Percentiles rank a stretch among this genome's conserved stretches.
These are phyloP conservation scores for Archilochus colubris DNA, from an alignment of 2,113 vertebrate genomes.

Conservation along the genomic window DNA sequence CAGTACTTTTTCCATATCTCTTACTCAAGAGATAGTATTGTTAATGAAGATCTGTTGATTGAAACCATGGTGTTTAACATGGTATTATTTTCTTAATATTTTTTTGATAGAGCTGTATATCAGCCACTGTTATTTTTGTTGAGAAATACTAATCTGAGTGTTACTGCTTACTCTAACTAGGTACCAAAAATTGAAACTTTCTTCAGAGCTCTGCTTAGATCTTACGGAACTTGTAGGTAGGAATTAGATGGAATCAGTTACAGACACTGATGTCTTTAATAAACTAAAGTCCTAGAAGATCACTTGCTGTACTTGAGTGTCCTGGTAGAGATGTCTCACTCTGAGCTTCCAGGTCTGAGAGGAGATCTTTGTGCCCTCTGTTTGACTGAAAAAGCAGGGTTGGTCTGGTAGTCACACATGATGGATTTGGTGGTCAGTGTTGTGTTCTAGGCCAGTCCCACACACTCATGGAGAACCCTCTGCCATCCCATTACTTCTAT, in stretches of 20 bases:
- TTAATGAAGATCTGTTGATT: background rate
- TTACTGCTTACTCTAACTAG: background rate
- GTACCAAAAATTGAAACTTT: background rate
- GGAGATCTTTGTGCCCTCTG: background rate
- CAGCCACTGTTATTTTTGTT: background rate
- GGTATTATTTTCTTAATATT: background rate
- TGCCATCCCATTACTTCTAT: background rate
- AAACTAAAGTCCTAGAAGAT: background rate
- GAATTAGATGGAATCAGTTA: background rate
- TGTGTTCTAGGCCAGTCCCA: background rate
- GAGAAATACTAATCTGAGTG: background rate
- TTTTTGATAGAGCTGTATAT: background rate
- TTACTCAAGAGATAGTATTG: background rate
- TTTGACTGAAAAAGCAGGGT: background rate
- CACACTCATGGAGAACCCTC: fast-evolving
- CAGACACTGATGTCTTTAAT: background rate
- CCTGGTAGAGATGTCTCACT: background rate
- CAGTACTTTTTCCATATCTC: background rate
- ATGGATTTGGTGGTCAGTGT: background rate
- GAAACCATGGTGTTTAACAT: background rate
- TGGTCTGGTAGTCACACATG: background rate
- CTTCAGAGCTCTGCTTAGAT: background rate
- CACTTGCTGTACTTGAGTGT: background rate
- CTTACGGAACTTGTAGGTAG: background rate
- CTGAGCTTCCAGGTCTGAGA: background rate